Evolutionary conservation across 2,113 vertebrate species (phyloP), one percentile per base, ranked within the genome.

Genomic region (Hemiprocne comata): DNA sequence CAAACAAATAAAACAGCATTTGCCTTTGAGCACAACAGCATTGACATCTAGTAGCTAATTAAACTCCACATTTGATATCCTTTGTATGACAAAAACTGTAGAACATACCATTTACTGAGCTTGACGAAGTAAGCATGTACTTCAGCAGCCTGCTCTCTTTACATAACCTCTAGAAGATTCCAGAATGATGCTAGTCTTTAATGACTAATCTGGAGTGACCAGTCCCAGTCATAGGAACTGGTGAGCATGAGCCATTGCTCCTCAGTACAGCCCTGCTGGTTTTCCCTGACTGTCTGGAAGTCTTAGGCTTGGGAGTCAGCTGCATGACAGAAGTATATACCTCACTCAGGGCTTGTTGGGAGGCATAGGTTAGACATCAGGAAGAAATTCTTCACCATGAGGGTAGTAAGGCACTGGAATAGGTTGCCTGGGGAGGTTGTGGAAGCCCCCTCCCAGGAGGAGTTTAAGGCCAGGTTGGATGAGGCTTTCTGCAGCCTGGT

Each of bases 11-110:
- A 69, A 90, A 79, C 17, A 55, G 46, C 14, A 62, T 87, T 81
- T 89, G 53, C 17, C 44, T 75, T 90, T 90, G 33, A 87, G 61
- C 86, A 92, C 69, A 89, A 72, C 94, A 94, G 96, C 76, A 90
- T 81, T 81, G 94, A 96, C 93, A 96, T n/a, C 94, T 96, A 96
- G 94, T 94, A 85, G 87, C 61, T 88, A 87, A 23, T 86, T 79
- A 70, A 76, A 73, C 33, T n/a, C n/a, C 25, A 33, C 2, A 1
- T 80, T 31, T 72, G 26, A 24, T 65, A 74, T 18, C 24, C 34
- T 36, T 36, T 40, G 5, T 44, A 15, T 13, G n/a, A 50, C 13
- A 57, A 64, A 94, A 67, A 26, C 1, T 0, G 1, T 29, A 44
- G 29, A 77, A 71, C 38, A 62, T 26, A 18, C 5, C 11, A 38